phyloP scores from a whole-genome alignment of 2,888 invertebrate genomes.

The Clivina fossor region DNA sequence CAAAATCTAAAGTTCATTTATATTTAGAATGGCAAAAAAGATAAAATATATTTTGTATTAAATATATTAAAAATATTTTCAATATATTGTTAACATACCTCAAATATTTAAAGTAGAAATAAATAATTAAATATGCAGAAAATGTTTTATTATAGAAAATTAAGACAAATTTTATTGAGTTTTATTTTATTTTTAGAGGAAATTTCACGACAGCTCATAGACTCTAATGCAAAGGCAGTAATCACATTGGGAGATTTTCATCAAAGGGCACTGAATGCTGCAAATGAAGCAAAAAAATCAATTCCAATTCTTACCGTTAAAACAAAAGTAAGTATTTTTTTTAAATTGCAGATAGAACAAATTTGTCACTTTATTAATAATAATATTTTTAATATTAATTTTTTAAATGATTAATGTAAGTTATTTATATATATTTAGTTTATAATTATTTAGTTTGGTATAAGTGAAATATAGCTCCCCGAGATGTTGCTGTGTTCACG shows the following conservation, averaged over 20 bases:
- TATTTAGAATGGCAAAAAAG: no score
- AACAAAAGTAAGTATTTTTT: slow-evolving; percentile 46
- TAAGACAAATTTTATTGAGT: slow-evolving; percentile 25
- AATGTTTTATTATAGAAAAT: slow-evolving; percentile 1
- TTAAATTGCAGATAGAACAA: no score
- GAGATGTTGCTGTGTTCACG: no score
- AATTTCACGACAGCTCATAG: slow-evolving; percentile 64
- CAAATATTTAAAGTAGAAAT: background rate
- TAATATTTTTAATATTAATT: no score
- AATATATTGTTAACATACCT: background rate
- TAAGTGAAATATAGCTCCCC: no score
- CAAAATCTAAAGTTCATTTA: no score
- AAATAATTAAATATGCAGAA: background rate
- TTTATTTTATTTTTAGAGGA: slow-evolving; percentile 70
- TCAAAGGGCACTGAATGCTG: slow-evolving; percentile 54
- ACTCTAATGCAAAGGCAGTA: slow-evolving; percentile 65
- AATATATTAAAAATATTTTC: background rate
- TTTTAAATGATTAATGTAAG: no score
- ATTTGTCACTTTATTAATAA: no score
- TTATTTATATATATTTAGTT: background rate
- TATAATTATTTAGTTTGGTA: background rate
- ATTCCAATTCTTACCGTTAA: slow-evolving; percentile 60
- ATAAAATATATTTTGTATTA: background rate
- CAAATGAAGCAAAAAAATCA: slow-evolving; percentile 52
- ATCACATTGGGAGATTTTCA: slow-evolving; percentile 62